phyloP scores from a whole-genome alignment of 2,888 invertebrate genomes.

The Camponotus fellah region DNA sequence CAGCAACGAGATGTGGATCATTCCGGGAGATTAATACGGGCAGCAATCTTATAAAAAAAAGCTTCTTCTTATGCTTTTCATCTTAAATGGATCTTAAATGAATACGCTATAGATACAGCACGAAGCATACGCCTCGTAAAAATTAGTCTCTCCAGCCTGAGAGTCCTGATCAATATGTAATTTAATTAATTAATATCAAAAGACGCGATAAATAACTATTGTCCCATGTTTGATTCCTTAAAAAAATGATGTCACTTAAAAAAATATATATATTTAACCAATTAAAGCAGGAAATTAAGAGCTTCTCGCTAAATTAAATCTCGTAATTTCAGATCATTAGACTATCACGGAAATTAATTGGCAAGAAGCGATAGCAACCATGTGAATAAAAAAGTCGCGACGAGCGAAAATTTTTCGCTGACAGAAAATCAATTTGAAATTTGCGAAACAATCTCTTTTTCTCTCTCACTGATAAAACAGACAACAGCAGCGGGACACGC shows the following conservation, averaged over 20 bases:
- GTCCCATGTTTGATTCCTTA: no score
- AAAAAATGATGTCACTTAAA: no score
- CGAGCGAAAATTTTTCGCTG: background rate
- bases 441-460: constrained; percentile 26
- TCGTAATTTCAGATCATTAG: background rate
- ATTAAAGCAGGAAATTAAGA: background rate
- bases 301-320: background rate
- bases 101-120: background rate
- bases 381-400: background rate
- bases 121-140: background rate
- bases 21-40: constrained; percentile 56
- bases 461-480: constrained; percentile 15
- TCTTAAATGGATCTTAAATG: no score
- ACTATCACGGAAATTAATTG: background rate
- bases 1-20: constrained; percentile 58
- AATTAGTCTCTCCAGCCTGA: constrained; percentile 5
- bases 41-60: constrained; percentile 51
- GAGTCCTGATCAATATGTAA: background rate
- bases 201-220: background rate
- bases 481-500: background rate
- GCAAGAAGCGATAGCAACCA: background rate
- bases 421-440: constrained; percentile 31
- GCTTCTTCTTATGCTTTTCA: background rate
- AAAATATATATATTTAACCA: background rate
- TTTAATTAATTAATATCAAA: constrained; percentile 5